phyloP scores from a whole-genome alignment of 2,113 vertebrate genomes.

The Corvus moneduloides region DNA sequence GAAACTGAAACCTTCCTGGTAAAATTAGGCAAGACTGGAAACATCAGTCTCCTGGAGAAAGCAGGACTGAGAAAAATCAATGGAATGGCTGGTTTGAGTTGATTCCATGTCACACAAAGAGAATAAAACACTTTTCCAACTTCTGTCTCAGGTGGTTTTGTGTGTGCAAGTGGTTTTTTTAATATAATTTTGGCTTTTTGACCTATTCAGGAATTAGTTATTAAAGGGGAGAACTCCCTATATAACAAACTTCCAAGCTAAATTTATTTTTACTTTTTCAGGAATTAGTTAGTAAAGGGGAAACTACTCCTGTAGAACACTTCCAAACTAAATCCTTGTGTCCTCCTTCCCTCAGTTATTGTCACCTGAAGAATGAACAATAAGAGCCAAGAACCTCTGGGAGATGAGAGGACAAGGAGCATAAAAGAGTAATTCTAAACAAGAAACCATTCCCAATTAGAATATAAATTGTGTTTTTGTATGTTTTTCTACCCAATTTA shows the following conservation, averaged over 20 bases:
- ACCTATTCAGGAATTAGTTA: not conserved
- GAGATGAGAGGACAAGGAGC: not conserved
- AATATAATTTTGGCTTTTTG: not conserved
- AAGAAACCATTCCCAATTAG: not conserved
- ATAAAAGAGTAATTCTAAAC: not conserved
- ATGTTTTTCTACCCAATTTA: too few species aligned
- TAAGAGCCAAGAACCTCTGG: not conserved
- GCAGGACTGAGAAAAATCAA: not conserved
- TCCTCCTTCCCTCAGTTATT: not conserved
- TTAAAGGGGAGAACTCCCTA: not conserved
- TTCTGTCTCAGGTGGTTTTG: not conserved
- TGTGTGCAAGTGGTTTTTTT: not conserved
- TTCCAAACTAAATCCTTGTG: not conserved
- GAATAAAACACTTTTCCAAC: not conserved
- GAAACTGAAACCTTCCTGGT: not conserved
- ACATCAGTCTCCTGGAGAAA: not conserved
- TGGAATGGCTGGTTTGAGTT: not conserved
- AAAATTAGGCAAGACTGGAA: not conserved
- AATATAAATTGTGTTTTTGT: rapidly evolving
- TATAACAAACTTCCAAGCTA: not conserved
- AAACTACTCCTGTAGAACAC: not conserved
- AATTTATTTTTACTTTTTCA: not conserved
- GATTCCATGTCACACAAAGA: not conserved
- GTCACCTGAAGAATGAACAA: not conserved
- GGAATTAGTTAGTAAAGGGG: not conserved